Base-by-base conservation (phyloP, 2,888 invertebrate genomes). In the Chorisops tibialis region DNA sequence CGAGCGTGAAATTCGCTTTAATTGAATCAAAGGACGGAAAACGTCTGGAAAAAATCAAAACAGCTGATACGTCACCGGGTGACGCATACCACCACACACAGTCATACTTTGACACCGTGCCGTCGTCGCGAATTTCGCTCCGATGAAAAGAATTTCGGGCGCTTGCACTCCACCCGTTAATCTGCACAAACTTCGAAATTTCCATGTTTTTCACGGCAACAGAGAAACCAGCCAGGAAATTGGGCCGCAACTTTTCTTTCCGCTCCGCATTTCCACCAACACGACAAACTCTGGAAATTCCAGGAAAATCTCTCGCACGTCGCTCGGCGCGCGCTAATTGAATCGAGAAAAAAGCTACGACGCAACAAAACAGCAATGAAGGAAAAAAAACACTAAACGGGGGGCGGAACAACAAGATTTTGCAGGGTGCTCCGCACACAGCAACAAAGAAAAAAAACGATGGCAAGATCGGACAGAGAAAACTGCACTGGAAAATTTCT, bases 51-150 rank as follows among this genome's bases (percentile, higher is more conserved):
- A 63, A 66, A 67, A 65, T 64, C 45, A 62, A 62, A 63, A 63
- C 63, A 63, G 64, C 69, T 69, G 69, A 69, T 69, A 69, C 69
- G 69, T 69, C 69, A 69, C 68, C 67, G 68, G n/a, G 68, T 69
- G 69, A 69, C 69, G 69, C 69, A 69, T 68, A 64, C 59, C 37
- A 35, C 38, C 45, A n/a, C 45, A 9, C 45, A n/a, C 43, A 19
- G 19, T 37, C 52, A 24, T 11, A 38, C 49, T 41, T 62, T 45
- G 38, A 59, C 63, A 60, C n/a, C 45, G n/a, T 43, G 12, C 35
- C 22, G 22, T 37, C 24, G 12, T 22, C 11, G 11, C 11, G 21
- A 43, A 21, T 59, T 59, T 59, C 48, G 38, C 4, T 12, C n/a
- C n/a, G n/a, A n/a, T n/a, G n/a, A n/a, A n/a, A n/a, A n/a, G n/a